Conservation (phyloP, 2,888 invertebrate species). For the Phaonia tiefii region DNA sequence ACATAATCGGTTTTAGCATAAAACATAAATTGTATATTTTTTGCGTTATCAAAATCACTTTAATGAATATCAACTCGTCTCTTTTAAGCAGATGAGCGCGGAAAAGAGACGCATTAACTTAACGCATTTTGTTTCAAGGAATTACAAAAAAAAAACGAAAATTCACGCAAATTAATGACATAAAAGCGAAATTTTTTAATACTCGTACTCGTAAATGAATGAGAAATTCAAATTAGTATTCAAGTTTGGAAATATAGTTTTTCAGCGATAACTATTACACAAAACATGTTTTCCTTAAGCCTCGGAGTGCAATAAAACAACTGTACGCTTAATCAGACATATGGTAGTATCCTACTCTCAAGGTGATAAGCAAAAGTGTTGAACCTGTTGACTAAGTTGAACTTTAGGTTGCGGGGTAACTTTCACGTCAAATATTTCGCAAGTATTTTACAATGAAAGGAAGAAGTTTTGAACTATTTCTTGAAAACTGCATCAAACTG, state of each 20-base stretch:
- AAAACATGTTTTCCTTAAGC: slow-evolving; percentile 8
- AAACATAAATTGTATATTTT: slow-evolving; percentile 12
- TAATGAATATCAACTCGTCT: slow-evolving; percentile 13
- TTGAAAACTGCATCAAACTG: too few relatives aligned
- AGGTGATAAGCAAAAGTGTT: too few relatives aligned
- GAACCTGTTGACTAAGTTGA: too few relatives aligned
- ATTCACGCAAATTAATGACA: slow-evolving; percentile 24
- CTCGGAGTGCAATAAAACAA: too few relatives aligned
- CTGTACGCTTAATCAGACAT: not conserved
- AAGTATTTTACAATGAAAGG: too few relatives aligned
- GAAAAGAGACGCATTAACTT: slow-evolving; percentile 2
- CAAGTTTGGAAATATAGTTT: not conserved
- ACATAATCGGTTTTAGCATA: slow-evolving; percentile 7
- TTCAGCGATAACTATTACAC: not conserved
- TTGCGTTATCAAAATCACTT: slow-evolving; percentile 9
- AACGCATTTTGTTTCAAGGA: slow-evolving; percentile 3
- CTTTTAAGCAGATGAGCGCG: not conserved
- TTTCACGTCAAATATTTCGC: too few relatives aligned
- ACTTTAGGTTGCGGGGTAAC: too few relatives aligned
- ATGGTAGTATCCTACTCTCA: too few relatives aligned
- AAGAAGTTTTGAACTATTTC: too few relatives aligned
- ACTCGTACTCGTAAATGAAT: not conserved
- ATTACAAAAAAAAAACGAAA: slow-evolving; percentile 13
- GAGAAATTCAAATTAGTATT: slow-evolving; percentile 22
- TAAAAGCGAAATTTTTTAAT: slow-evolving; percentile 30